Evolutionary conservation across 2,888 invertebrate genomes (phyloP).

Genomic region (Apantesis nais): DNA sequence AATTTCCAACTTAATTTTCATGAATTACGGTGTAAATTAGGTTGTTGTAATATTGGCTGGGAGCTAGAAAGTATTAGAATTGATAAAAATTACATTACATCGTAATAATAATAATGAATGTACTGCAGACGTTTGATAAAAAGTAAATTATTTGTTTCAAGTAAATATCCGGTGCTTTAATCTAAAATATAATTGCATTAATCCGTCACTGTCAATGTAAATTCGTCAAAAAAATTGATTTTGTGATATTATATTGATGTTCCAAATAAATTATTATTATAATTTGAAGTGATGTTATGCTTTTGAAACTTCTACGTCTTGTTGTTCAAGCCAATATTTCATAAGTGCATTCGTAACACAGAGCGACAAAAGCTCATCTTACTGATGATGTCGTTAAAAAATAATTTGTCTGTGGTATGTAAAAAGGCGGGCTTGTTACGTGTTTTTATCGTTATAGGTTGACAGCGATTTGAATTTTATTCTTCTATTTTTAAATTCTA

Average conservation of each 20-base stretch:
- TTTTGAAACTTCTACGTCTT: not conserved
- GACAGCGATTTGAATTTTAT: no score
- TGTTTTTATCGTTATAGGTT: not conserved
- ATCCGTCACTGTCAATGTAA: constrained; percentile 38
- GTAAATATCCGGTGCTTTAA: constrained; percentile 19
- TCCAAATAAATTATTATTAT: not conserved
- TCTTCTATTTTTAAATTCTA: not conserved
- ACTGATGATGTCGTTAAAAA: not conserved
- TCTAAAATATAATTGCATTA: constrained; percentile 25
- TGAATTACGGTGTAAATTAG: constrained; percentile 35
- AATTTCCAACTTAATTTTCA: constrained; percentile 45
- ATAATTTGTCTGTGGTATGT: not conserved
- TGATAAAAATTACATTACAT: constrained; percentile 75
- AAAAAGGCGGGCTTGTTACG: not conserved
- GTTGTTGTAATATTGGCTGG: constrained; percentile 41
- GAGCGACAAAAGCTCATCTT: not conserved
- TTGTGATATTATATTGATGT: not conserved
- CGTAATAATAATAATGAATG: constrained; percentile 44
- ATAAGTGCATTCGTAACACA: not conserved
- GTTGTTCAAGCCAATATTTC: not conserved
- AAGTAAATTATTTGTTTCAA: constrained; percentile 41
- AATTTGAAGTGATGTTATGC: not conserved
- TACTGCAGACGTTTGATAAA: constrained; percentile 49
- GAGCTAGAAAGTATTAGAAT: constrained; percentile 72
- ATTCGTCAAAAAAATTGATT: not conserved